Evolutionary conservation across 2,888 invertebrate genomes (phyloP).

Genomic region (Iphiclides podalirius): DNA sequence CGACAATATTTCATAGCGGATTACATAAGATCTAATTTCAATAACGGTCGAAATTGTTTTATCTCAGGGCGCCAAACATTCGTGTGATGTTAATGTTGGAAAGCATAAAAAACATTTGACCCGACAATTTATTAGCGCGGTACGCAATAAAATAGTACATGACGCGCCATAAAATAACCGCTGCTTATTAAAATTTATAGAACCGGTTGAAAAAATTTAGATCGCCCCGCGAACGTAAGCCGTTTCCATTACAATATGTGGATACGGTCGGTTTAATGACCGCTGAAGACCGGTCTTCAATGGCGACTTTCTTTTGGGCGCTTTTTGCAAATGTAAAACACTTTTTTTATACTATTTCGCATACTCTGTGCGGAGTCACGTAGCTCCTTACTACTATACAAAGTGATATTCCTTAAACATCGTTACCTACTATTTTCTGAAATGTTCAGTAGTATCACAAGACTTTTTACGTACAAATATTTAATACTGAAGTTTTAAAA

Average conservation of each 20-base stretch:
- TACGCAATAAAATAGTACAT: slow-evolving; percentile 18
- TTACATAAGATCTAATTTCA: neutral
- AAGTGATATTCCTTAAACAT: no score
- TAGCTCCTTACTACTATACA: no score
- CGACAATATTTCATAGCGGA: no score
- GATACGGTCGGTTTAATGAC: slow-evolving; percentile 29
- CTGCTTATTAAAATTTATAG: slow-evolving; percentile 21
- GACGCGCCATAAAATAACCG: slow-evolving; percentile 22
- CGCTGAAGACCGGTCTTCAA: slow-evolving; percentile 30
- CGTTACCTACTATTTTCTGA: no score
- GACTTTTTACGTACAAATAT: no score
- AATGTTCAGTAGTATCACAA: no score
- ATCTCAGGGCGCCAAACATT: neutral
- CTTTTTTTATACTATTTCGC: slow-evolving; percentile 13
- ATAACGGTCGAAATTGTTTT: neutral
- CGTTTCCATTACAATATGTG: slow-evolving; percentile 26
- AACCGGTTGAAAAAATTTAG: slow-evolving; percentile 20
- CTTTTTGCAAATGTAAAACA: slow-evolving; percentile 35
- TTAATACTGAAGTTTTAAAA: no score
- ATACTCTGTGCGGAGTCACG: no score
- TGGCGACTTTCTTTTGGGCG: slow-evolving; percentile 31
- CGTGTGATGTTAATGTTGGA: neutral
- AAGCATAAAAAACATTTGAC: slow-evolving; percentile 7
- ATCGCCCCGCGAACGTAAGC: slow-evolving; percentile 24
- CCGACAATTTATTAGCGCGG: neutral